A percentile compares a stretch with the other conserved stretches of the same genome.
phyloP scores from a whole-genome alignment of 2,113 vertebrate species.

The Burhinus oedicnemus region DNA sequence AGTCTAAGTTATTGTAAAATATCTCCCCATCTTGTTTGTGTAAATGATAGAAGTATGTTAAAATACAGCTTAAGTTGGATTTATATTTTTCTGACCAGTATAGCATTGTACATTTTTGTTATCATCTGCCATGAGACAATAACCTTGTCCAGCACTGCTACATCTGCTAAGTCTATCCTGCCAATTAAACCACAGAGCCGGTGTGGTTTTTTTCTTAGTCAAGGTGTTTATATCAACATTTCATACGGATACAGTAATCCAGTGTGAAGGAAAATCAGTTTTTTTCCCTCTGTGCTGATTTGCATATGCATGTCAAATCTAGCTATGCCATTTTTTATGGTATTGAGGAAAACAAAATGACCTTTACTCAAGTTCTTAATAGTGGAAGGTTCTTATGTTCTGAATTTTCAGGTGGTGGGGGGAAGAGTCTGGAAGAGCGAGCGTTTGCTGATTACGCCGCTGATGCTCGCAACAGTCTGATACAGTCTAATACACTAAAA shows the following conservation, averaged over 20 bases:
- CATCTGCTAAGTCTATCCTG: slow-evolving; percentile 52
- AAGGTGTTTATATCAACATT: slow-evolving; percentile 61
- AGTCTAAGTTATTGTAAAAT: background rate
- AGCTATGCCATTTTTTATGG: slow-evolving; percentile 58
- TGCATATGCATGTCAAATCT: slow-evolving; percentile 71
- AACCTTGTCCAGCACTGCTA: background rate
- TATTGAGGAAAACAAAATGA: slow-evolving; percentile 70
- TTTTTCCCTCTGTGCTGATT: slow-evolving; percentile 51
- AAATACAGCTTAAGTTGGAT: background rate
- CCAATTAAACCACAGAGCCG: slow-evolving; percentile 62
- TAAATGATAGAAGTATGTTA: background rate
- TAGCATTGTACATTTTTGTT: background rate
- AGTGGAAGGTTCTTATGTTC: slow-evolving; percentile 45
- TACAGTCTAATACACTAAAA: slow-evolving; percentile 52
- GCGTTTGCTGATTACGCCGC: slow-evolving; percentile 31
- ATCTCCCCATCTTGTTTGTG: background rate
- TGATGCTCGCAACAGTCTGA: slow-evolving; percentile 40
- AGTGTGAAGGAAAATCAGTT: slow-evolving; percentile 49
- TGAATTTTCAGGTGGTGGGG: slow-evolving; percentile 38
- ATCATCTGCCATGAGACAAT: slow-evolving; percentile 5
- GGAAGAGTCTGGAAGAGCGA: background rate
- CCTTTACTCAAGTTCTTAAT: slow-evolving; percentile 75
- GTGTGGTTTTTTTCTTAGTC: background rate
- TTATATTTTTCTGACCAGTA: slow-evolving; percentile 8
- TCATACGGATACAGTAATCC: slow-evolving; percentile 40